Conservation (phyloP, 2,888 invertebrate genomes). For the Oligia fasciuncula region DNA sequence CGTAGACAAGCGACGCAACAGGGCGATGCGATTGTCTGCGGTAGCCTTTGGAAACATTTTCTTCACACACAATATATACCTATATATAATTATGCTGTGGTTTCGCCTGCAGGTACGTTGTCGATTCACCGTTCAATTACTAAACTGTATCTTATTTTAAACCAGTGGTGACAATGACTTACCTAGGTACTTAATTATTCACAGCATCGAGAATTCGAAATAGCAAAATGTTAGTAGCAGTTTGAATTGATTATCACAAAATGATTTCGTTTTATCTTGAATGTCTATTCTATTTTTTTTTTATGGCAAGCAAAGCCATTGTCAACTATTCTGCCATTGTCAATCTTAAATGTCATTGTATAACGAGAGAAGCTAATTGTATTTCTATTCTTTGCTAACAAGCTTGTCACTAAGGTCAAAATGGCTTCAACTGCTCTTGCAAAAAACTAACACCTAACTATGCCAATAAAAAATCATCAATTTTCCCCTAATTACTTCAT, state of each 20-base stretch:
- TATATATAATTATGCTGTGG: background rate
- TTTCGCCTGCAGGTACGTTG: background rate
- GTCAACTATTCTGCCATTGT: background rate
- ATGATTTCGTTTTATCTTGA: too few species aligned
- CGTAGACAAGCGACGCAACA: too few species aligned
- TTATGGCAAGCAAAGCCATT: background rate
- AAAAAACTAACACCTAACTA: conserved; percentile 43
- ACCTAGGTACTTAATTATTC: too few species aligned
- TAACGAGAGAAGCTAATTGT: too few species aligned
- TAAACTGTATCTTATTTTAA: background rate
- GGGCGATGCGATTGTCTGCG: too few species aligned
- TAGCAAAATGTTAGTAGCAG: too few species aligned
- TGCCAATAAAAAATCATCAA: conserved; percentile 47
- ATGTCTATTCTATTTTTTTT: background rate
- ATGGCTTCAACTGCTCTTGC: background rate
- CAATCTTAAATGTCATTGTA: background rate
- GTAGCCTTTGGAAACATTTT: background rate
- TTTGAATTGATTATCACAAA: background rate
- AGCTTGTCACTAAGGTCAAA: background rate
- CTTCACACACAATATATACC: background rate
- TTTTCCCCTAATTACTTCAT: conserved; percentile 63
- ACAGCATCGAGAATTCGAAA: too few species aligned
- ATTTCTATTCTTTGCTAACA: conserved; percentile 13
- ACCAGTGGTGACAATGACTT: too few species aligned
- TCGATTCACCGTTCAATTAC: background rate